Conservation (phyloP, 2,888 invertebrate genomes). For the Drosophila greeni region DNA sequence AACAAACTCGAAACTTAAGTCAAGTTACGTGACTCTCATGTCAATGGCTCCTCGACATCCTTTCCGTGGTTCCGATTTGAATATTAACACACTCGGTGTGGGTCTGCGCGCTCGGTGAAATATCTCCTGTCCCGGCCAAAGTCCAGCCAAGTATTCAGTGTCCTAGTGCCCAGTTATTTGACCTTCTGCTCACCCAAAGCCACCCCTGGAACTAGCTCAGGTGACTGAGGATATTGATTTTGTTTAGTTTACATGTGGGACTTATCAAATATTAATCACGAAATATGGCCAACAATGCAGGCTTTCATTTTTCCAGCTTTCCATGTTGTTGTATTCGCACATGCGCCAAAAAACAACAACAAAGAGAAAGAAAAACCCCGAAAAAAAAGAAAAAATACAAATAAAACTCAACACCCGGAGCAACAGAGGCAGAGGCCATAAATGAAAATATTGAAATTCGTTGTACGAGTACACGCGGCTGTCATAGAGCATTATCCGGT, state of each 20-base stretch:
- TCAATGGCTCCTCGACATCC: slow-evolving; percentile 49
- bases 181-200: neutral
- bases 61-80: slow-evolving; percentile 56
- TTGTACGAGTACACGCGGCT: slow-evolving; percentile 22
- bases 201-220: slow-evolving; percentile 35
- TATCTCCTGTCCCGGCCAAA: slow-evolving; percentile 27
- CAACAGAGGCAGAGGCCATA: slow-evolving; percentile 18
- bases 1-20: slow-evolving; percentile 52
- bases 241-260: slow-evolving; percentile 64
- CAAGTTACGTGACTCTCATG: slow-evolving; percentile 67
- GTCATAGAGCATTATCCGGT: slow-evolving; percentile 35
- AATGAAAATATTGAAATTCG: slow-evolving; percentile 46
- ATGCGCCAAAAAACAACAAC: slow-evolving; percentile 28
- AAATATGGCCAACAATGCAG: slow-evolving; percentile 53
- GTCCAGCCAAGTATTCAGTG: slow-evolving; percentile 45
- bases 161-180: slow-evolving; percentile 9
- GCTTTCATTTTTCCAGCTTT: slow-evolving; percentile 42
- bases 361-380: neutral
- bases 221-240: slow-evolving; percentile 60
- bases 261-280: slow-evolving; percentile 67
- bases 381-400: neutral
- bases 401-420: slow-evolving; percentile 32
- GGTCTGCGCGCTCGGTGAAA: slow-evolving; percentile 31
- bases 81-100: slow-evolving; percentile 59
- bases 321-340: slow-evolving; percentile 40